Percentiles rank a stretch among this genome's conserved stretches.
Conservation (phyloP, 2,113 vertebrate species). For the Piaya cayana region DNA sequence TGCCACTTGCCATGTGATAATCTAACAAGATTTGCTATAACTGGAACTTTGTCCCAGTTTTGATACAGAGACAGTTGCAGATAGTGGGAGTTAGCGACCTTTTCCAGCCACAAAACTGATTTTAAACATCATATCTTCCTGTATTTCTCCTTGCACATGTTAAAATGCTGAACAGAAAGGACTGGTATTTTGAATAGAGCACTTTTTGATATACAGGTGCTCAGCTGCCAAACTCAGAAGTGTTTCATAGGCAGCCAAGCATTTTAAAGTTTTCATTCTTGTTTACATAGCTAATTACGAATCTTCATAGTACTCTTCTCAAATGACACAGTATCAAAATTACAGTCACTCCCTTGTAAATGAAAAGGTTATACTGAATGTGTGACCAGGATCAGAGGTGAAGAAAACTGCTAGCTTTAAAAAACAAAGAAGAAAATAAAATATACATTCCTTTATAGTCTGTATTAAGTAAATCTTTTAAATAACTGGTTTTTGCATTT, state of each 20-base stretch:
- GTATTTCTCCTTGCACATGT: neutral
- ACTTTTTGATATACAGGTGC: neutral
- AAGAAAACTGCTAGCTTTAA: neutral
- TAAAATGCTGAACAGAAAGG: neutral
- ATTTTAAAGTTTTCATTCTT: conserved; percentile 19
- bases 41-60: neutral
- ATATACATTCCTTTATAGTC: neutral
- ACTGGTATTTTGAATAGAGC: neutral
- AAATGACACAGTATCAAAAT: neutral
- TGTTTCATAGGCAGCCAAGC: neutral
- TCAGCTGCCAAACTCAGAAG: conserved; percentile 12
- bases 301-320: neutral
- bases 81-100: neutral
- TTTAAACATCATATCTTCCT: neutral
- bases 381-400: neutral
- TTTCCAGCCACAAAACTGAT: neutral
- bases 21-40: neutral
- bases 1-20: neutral
- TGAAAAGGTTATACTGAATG: neutral
- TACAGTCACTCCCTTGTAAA: neutral
- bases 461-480: neutral
- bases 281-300: conserved; percentile 43
- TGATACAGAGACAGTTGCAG: neutral
- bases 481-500: neutral
- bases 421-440: neutral